phyloP scores from a whole-genome alignment of 1,140 invertebrate genomes.

The Orchestia grillus region DNA sequence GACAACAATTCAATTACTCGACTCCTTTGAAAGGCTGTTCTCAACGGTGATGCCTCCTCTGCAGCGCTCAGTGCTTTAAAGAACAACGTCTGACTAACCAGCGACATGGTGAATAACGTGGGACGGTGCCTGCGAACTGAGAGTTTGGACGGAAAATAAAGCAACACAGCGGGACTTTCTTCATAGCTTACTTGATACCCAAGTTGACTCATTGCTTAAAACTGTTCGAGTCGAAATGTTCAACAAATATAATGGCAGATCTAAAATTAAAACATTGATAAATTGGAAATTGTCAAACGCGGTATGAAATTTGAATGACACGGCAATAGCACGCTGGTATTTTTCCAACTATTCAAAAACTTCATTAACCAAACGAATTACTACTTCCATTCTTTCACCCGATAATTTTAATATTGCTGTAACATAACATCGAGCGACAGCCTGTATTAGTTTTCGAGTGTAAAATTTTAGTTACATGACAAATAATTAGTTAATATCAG shows the following conservation, averaged over 20 bases:
- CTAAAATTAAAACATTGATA: neutral
- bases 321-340: neutral
- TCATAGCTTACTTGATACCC: neutral
- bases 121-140: neutral
- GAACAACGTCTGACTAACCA: neutral
- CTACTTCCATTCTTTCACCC: neutral
- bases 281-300: neutral
- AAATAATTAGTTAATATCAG: too few relatives aligned
- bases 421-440: too few relatives aligned
- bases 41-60: neutral
- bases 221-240: neutral
- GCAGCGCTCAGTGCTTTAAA: neutral
- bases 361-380: neutral
- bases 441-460: too few relatives aligned
- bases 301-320: neutral
- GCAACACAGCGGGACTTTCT: neutral
- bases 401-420: too few relatives aligned
- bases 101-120: neutral
- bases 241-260: neutral
- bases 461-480: too few relatives aligned
- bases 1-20: neutral
- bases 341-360: neutral
- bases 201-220: neutral
- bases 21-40: neutral
- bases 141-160: neutral